Evolutionary conservation across 2,113 vertebrate genomes (phyloP), one percentile per base, ranked within the genome.

Genomic region (Bombycilla garrulus): DNA sequence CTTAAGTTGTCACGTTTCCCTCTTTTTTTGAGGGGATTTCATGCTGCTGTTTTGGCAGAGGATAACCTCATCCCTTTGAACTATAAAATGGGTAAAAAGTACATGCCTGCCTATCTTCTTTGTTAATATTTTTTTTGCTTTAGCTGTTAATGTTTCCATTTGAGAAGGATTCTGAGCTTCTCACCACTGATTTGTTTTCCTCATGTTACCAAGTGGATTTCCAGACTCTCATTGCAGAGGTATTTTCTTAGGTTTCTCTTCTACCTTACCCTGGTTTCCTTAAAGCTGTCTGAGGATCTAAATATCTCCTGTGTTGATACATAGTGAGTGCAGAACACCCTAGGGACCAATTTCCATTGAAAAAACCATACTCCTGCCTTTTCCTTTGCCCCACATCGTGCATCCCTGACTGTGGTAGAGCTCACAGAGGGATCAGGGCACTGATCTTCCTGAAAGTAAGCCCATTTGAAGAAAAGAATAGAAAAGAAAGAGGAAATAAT

Each of bases 301-400:
- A 66, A 57, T 58, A 23, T 6, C 10, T 8, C 28, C 67, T 70
- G 20, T 51, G 5, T 17, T 89, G 57, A 11, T 1, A 0, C 33
- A 35, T 16, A 60, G 17, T 15, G 24, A 21, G 12, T 8, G 1
- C 1, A 6, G 77, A 29, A 56, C 35, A 67, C 29, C 0, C 2
- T 13, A 45, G 16, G 35, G 20, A 81, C 14, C 29, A 50, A 23
- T 74, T 80, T 58, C 33, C 7, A 2, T 5, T 42, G 61, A 45
- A 82, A 90, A 88, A 60, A 6, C 16, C 24, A 28, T 33, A 44
- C 23, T 65, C 18, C 18, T 57, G 18, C 25, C 48, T 92, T 71
- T 66, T 76, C 28, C 12, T 45, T 10, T 72, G 66, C 19, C 12
- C n/a, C 19, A 4, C 1, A 0, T 28, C 3, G 0, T 3, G 1